Evolutionary conservation across 2,113 vertebrate species (phyloP).

Genomic region (Myotis lucifugus): DNA sequence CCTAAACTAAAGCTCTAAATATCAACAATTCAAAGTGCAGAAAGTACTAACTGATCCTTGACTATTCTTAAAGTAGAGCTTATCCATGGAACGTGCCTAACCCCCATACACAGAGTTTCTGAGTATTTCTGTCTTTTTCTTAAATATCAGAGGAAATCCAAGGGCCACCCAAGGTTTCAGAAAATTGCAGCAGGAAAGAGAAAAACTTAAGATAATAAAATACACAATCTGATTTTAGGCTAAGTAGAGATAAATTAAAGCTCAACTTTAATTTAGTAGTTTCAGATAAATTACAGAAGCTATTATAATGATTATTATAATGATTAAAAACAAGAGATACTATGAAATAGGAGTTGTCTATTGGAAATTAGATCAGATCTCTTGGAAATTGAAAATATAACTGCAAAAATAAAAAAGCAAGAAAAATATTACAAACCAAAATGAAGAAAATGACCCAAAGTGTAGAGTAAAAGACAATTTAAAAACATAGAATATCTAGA

Average conservation of each 20-base stretch:
- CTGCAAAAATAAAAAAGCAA: neutral
- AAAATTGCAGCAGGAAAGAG: neutral
- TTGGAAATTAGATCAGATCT: neutral
- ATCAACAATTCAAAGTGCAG: neutral
- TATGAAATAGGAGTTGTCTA: neutral
- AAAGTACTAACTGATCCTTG: neutral
- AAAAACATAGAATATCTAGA: neutral
- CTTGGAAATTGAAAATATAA: conserved; percentile 1
- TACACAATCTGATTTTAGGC: neutral
- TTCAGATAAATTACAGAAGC: neutral
- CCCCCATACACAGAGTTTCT: neutral
- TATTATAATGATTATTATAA: neutral
- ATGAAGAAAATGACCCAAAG: neutral
- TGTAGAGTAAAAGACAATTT: neutral
- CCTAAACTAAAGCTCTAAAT: neutral
- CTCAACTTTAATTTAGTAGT: neutral
- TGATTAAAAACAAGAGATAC: neutral
- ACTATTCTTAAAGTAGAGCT: neutral
- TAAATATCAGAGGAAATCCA: neutral
- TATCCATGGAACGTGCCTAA: neutral
- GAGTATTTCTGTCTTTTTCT: neutral
- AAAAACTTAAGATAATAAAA: conserved; percentile 11
- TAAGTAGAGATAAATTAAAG: neutral
- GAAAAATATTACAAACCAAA: neutral
- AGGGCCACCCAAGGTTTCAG: neutral